Conservation (phyloP, 2,113 vertebrate genomes). For the Trematocara variabile region DNA sequence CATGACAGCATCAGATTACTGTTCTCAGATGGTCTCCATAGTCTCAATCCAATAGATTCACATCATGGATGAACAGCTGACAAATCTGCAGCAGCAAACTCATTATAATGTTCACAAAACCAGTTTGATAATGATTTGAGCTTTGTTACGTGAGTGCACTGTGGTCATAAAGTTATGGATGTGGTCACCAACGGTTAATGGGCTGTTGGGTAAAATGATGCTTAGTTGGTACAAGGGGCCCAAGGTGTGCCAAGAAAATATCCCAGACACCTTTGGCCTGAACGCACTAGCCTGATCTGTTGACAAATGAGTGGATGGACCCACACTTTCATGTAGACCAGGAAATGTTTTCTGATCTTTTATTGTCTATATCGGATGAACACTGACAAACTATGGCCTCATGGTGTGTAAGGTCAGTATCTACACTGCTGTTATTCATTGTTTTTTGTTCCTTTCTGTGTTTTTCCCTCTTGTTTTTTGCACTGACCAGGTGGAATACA, state of each 20-base stretch:
- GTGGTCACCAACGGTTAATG: neutral
- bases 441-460: neutral
- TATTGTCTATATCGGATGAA: neutral
- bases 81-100: neutral
- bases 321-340: neutral
- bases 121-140: neutral
- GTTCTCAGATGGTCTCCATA: too few species aligned
- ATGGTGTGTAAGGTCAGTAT: neutral
- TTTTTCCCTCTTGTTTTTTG: neutral
- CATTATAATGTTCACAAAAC: neutral
- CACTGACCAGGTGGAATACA: neutral
- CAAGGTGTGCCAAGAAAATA: neutral
- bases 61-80: too few species aligned
- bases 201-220: neutral
- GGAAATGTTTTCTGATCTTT: neutral
- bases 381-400: neutral
- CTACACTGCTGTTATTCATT: neutral
- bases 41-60: too few species aligned
- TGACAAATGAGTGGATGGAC: neutral
- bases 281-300: neutral
- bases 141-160: neutral
- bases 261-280: neutral
- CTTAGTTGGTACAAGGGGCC: neutral
- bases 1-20: neutral
- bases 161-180: neutral